phyloP scores from a whole-genome alignment of 2,888 invertebrate species.

The Lamellibrachia columna region DNA sequence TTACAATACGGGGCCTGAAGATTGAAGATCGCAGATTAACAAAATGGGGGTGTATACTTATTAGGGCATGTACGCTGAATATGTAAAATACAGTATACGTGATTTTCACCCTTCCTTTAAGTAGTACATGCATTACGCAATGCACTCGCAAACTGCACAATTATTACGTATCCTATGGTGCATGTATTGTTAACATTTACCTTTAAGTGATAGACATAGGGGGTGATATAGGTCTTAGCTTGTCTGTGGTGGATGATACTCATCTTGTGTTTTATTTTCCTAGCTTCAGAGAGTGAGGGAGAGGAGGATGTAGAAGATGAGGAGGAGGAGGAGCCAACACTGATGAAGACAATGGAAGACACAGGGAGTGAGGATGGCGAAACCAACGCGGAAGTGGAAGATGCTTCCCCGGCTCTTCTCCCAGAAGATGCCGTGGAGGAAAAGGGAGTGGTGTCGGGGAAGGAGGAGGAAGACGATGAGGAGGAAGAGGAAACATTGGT shows the following conservation, averaged over 20 bases:
- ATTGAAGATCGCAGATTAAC: too few relatives aligned
- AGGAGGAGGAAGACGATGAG: slow-evolving; percentile 32
- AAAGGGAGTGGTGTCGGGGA: slow-evolving; percentile 22
- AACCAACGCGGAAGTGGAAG: background rate
- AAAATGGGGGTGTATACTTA: too few relatives aligned
- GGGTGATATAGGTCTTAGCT: background rate
- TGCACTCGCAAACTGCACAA: too few relatives aligned
- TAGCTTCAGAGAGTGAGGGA: slow-evolving; percentile 16
- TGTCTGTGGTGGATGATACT: background rate
- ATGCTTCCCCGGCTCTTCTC: background rate
- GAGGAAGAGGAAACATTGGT: slow-evolving; percentile 17
- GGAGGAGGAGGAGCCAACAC: slow-evolving; percentile 7
- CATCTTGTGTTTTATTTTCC: background rate
- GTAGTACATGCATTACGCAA: too few relatives aligned
- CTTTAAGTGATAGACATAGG: background rate
- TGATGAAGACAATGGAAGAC: slow-evolving; percentile 17
- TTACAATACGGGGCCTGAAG: too few relatives aligned
- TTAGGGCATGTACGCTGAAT: too few relatives aligned
- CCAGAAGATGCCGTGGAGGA: slow-evolving; percentile 14
- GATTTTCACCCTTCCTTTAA: too few relatives aligned
- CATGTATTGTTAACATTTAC: background rate
- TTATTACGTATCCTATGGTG: background rate
- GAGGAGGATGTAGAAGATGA: slow-evolving; percentile 24
- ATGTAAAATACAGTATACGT: too few relatives aligned
- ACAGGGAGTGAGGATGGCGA: background rate